phyloP scores from a whole-genome alignment of 37 sponge, comb jelly and placozoan species.

The Axinella damicornis region DNA sequence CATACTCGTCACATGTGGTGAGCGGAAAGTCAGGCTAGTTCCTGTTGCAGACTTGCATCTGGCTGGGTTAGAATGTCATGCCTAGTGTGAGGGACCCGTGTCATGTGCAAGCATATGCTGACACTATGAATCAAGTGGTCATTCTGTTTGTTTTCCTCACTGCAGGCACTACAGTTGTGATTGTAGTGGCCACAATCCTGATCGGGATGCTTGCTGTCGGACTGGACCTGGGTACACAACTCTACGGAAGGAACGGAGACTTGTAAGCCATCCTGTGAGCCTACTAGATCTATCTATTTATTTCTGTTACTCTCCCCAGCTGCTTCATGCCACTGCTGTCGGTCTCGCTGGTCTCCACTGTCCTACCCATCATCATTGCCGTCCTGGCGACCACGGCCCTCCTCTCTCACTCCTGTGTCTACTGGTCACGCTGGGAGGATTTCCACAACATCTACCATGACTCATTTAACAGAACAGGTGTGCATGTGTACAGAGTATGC shows the following conservation, averaged over 20 bases:
- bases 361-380: conserved; percentile 60
- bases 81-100: no score
- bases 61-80: no score
- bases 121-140: no score
- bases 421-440: conserved; percentile 81
- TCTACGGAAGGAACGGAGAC: conserved; percentile 5
- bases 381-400: conserved; percentile 50
- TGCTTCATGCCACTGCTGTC: conserved; percentile 77
- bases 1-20: conserved; percentile 68
- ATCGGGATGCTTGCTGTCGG: conserved; percentile 40
- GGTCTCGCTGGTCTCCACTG: conserved; percentile 57
- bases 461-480: conserved; percentile 76
- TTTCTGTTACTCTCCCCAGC: conserved; percentile 34
- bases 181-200: conserved; percentile 54
- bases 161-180: conserved; percentile 32
- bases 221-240: not conserved
- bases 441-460: conserved; percentile 73
- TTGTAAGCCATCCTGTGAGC: conserved; percentile 37
- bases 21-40: not conserved
- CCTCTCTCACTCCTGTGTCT: conserved; percentile 74
- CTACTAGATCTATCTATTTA: no score
- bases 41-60: no score
- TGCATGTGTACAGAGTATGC: not conserved
- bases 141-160: no score
- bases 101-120: no score